Evolutionary conservation across 2,113 vertebrate species (phyloP), one percentile per base, ranked within the genome.

Genomic region (Syngnathus typhle): DNA sequence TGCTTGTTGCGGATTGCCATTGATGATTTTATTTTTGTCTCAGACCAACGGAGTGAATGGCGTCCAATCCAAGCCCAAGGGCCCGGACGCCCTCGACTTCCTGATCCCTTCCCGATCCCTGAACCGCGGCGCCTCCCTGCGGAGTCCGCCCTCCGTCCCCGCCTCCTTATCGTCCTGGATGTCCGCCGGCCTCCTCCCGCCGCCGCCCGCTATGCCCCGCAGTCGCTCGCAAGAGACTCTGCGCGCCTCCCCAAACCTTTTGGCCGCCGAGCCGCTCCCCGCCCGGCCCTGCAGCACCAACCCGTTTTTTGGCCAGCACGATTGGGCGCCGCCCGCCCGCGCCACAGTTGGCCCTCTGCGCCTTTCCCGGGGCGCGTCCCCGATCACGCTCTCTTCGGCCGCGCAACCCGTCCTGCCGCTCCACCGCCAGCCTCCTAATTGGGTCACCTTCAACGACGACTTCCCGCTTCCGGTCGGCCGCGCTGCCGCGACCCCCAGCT

Each of bases 361-460:
- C 79, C 59, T 75, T 39, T 78, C 76, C 4, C 67, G 18, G 49
- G 76, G 77, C 38, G 39, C 9, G 21, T 81, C 87, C 44, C 64
- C 80, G n/a, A 77, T 83, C 16, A 73, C 32, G 13, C 71, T 76
- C 0, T 44, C 86, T 9, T 86, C 81, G 36, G 81, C 76, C 38
- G 47, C 82, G 19, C 80, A 76, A 1, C 80, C 88, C 54, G 19
- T 68, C 23, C 46, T 72, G 3, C 69, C 60, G 3, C 71, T 82
- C 60, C 81, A 21, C 58, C 81, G 52, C 75, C 86, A 77, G 82
- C 81, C 47, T 71, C 78, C 51, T 60, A 37, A 89, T 51, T 98
- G 97, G 97, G 95, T 98, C 76, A 99, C 94, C 19, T 92, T 92
- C 6, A 90, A 90, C 64, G 90, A 92, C 0, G 88, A 78, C 63